Percentiles rank a stretch among this genome's conserved stretches.
phyloP scores from a whole-genome alignment of 2,888 invertebrate genomes.

The Caradrina kadenii region DNA sequence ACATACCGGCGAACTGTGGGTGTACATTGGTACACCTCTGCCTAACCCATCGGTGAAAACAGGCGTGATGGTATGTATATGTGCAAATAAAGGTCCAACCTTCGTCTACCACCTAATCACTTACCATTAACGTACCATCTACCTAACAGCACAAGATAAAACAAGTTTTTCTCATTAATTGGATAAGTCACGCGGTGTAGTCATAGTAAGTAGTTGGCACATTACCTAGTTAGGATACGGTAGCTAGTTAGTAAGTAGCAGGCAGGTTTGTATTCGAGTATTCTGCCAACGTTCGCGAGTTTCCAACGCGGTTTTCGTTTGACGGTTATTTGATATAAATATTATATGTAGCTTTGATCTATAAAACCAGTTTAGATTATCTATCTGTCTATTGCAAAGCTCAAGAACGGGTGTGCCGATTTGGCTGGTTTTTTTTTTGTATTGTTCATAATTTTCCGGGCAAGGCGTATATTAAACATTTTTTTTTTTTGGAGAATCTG shows the following conservation, averaged over 20 bases:
- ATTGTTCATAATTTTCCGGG: no score
- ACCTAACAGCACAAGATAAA: constrained; percentile 1
- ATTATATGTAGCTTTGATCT: not conserved
- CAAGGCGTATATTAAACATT: no score
- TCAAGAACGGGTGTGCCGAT: no score
- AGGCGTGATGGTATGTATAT: no score
- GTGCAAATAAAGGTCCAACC: no score
- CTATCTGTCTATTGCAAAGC: no score
- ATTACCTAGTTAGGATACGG: constrained; percentile 17
- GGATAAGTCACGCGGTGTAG: constrained; percentile 33
- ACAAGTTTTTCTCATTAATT: constrained; percentile 40
- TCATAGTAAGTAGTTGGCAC: constrained; percentile 10
- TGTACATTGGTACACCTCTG: no score
- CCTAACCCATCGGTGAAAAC: no score
- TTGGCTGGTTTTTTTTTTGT: no score
- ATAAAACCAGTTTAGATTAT: not conserved
- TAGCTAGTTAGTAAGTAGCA: not conserved
- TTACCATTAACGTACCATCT: constrained; percentile 3
- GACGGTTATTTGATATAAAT: constrained; percentile 2
- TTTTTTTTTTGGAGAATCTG: no score
- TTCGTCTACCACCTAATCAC: not conserved
- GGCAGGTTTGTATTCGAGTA: constrained; percentile 19
- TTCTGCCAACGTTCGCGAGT: constrained; percentile 1
- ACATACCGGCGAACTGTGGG: no score
- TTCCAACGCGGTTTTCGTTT: constrained; percentile 16